Percentiles rank a stretch among this genome's conserved stretches.
Conservation (phyloP, 2,797 vertebrate genomes). For the Poeciliopsis paucimaculata region DNA sequence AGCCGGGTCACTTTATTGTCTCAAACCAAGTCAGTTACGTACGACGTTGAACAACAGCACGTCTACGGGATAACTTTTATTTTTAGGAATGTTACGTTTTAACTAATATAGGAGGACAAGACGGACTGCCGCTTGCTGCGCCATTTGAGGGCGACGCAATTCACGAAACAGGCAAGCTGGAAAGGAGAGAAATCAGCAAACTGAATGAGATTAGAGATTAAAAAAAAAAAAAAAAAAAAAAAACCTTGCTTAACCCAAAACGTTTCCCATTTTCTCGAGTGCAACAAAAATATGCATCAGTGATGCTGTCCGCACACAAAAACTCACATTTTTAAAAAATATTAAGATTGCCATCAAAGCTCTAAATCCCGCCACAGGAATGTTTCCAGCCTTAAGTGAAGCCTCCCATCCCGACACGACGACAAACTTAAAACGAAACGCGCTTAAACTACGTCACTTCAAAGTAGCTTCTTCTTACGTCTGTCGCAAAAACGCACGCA, state of each 20-base stretch:
- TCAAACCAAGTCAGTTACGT: slow-evolving; percentile 10
- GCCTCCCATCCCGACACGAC: slow-evolving; percentile 1
- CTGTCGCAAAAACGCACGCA: slow-evolving; percentile 20
- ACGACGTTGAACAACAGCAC: neutral
- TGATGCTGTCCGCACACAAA: slow-evolving; percentile 7
- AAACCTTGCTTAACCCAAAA: neutral
- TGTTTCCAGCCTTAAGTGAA: slow-evolving; percentile 16
- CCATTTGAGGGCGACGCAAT: slow-evolving; percentile 12
- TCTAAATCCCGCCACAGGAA: slow-evolving; percentile 12
- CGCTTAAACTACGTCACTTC: slow-evolving; percentile 30
- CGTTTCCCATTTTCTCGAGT: neutral
- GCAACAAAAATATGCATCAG: neutral
- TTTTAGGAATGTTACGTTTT: slow-evolving; percentile 2
- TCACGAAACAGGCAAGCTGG: slow-evolving; percentile 17
- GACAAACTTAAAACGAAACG: slow-evolving; percentile 9
- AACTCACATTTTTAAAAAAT: neutral
- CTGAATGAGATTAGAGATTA: slow-evolving; percentile 5
- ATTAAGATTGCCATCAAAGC: slow-evolving; percentile 13
- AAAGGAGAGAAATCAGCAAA: slow-evolving; percentile 17
- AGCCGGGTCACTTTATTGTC: neutral
- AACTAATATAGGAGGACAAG: slow-evolving; percentile 6
- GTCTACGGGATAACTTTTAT: slow-evolving; percentile 1
- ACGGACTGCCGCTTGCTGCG: slow-evolving; percentile 27
- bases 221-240: neutral
- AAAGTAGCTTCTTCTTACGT: slow-evolving; percentile 36